phyloP scores from a whole-genome alignment of 2,797 vertebrate species.

The Schizopygopsis malacanthus region DNA sequence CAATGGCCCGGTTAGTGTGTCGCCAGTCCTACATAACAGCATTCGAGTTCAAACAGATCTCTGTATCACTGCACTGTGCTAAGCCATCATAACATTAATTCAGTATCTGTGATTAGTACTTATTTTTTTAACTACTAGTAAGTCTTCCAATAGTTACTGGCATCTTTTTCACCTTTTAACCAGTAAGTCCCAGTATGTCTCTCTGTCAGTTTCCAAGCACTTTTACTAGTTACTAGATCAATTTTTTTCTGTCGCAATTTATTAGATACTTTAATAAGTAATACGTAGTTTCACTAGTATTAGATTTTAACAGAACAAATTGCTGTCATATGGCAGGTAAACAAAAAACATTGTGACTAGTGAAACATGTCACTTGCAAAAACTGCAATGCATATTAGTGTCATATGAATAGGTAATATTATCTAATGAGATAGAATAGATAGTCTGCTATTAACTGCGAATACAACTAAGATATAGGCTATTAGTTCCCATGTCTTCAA shows the following conservation, averaged over 20 bases:
- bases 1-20: slow-evolving; percentile 27
- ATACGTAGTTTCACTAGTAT: background rate
- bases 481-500: background rate
- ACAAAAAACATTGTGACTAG: background rate
- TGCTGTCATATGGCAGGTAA: background rate
- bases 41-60: slow-evolving; percentile 14
- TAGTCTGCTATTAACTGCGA: background rate
- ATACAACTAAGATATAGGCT: background rate
- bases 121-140: too few relatives aligned
- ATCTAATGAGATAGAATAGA: too few relatives aligned
- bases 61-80: background rate
- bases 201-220: background rate
- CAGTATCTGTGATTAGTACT: background rate
- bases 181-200: background rate
- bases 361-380: background rate
- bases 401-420: background rate
- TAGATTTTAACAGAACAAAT: background rate
- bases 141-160: background rate
- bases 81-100: background rate
- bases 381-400: background rate
- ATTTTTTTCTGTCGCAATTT: background rate
- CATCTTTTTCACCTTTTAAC: background rate
- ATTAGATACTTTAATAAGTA: too few relatives aligned
- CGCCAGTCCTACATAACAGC: slow-evolving; percentile 46
- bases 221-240: background rate